Evolutionary conservation across 2,888 invertebrate genomes (phyloP).

Genomic region (Shargacucullia verbasci): DNA sequence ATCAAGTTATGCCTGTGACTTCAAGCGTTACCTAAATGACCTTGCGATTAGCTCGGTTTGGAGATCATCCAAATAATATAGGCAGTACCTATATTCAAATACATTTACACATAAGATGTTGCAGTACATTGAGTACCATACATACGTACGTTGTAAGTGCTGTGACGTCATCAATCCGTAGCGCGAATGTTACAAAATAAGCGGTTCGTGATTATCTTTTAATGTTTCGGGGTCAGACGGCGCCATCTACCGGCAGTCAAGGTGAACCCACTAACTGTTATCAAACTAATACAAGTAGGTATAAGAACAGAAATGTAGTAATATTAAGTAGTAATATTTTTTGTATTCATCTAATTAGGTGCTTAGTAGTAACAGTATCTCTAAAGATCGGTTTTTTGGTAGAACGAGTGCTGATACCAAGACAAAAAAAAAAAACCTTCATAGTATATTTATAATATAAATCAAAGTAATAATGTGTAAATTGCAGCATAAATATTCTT

Average conservation of each 20-base stretch:
- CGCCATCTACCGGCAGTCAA: slow-evolving; percentile 49
- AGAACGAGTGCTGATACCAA: too few relatives aligned
- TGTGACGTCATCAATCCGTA: slow-evolving; percentile 46
- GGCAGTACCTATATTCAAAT: background rate
- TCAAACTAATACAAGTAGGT: slow-evolving; percentile 24
- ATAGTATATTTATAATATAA: too few relatives aligned
- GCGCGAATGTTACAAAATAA: slow-evolving; percentile 45
- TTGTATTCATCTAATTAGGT: slow-evolving; percentile 24
- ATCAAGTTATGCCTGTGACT: too few relatives aligned
- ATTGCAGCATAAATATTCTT: too few relatives aligned
- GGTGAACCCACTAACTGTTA: slow-evolving; percentile 46
- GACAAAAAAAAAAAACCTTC: too few relatives aligned
- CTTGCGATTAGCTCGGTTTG: too few relatives aligned
- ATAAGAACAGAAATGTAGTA: background rate
- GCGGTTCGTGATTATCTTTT: slow-evolving; percentile 52
- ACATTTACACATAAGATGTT: slow-evolving; percentile 23
- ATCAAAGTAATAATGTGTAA: too few relatives aligned
- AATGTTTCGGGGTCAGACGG: slow-evolving; percentile 52
- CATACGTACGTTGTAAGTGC: slow-evolving; percentile 31
- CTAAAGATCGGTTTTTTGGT: slow-evolving; percentile 2
- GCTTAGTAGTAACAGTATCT: background rate
- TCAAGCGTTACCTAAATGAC: too few relatives aligned
- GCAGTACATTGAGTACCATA: too few relatives aligned
- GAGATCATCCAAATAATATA: slow-evolving; percentile 1
- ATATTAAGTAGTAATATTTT: too few relatives aligned